Evolutionary conservation across 2,797 vertebrate genomes (phyloP), one percentile per base, ranked within the genome.

Genomic region (Tenualosa thibaudeaui): DNA sequence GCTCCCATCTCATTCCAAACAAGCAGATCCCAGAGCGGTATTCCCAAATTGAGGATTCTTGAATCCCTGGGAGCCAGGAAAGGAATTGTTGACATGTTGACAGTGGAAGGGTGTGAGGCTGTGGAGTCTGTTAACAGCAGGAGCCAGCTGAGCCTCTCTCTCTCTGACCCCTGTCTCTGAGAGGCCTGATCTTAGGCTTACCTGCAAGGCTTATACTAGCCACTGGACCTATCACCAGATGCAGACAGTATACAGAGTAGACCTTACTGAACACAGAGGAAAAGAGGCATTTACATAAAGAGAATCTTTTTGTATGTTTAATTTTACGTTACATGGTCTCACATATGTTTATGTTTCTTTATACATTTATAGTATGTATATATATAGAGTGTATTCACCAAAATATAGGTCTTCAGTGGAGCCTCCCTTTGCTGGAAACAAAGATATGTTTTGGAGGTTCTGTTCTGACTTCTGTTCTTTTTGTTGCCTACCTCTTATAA

Each of bases 61-160:
- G 31, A 40, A 31, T 17, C 40, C 68, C 31, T 31, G 6, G 15
- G 31, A 75, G 68, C 31, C 3, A 17, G 68, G 1, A 1, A 40
- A 40, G 31, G 17, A 75, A 17, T 75, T 75, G 68, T 75, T 75
- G 68, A 71, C 68, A 40, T 65, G n/a, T 65, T 65, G 62, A 68
- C 62, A 31, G 62, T 12, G 62, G 24, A 8, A 68, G 62, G 26
- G 24, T 26, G 24, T 40, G 31, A 15, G 37, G 68, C 68, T 40
- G 68, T 43, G 31, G 13, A 75, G 24, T 5, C 13, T 13, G 68
- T 15, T 43, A 40, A 75, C 68, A 75, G 31, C 31, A 26, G 31
- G 68, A 75, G 37, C 68, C 68, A 40, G 68, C 5, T 13, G 31
- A 40, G 68, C 31, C 68, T 31, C 15, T 43, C 46, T 46, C 37